These are phyloP conservation scores for Sapajus apella DNA, from an alignment of 2,113 vertebrate species.

Conservation along the genomic window DNA sequence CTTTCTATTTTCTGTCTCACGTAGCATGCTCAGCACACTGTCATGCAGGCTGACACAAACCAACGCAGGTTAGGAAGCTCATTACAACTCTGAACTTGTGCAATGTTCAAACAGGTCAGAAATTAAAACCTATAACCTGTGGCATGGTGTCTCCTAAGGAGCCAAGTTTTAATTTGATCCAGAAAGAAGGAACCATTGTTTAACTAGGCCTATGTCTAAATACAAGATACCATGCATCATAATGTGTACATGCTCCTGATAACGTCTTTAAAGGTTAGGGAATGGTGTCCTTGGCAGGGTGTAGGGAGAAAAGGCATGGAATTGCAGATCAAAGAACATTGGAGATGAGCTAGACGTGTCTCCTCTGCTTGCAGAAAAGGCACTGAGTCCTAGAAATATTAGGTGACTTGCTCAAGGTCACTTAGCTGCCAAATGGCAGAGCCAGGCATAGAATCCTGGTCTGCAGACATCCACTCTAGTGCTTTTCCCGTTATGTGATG, in stretches of 20 bases:
- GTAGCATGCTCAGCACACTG: neutral
- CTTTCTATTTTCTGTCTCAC: conserved; percentile 32
- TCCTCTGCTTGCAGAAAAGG: neutral
- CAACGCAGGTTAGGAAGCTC: conserved; percentile 56
- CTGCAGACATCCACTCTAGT: neutral
- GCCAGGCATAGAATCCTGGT: neutral
- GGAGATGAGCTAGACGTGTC: no score
- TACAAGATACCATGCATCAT: fast-evolving
- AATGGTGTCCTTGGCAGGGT: fast-evolving
- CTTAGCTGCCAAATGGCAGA: neutral
- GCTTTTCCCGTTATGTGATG: fast-evolving
- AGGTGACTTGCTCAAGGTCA: neutral
- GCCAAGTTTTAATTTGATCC: conserved; percentile 44
- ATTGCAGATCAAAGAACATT: fast-evolving
- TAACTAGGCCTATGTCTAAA: conserved; percentile 17
- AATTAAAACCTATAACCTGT: conserved; percentile 67
- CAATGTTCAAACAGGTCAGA: conserved; percentile 53
- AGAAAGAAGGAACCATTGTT: neutral
- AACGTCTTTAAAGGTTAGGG: neutral
- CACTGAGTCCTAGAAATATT: neutral
- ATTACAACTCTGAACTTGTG: conserved; percentile 56
- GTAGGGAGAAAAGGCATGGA: fast-evolving
- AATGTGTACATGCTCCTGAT: fast-evolving
- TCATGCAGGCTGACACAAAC: conserved; percentile 37
- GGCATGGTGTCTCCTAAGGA: neutral